Percentiles rank a stretch among this genome's conserved stretches.
These are phyloP conservation scores for Pagrus major DNA, from an alignment of 2,113 vertebrate species.

Conservation along the genomic window DNA sequence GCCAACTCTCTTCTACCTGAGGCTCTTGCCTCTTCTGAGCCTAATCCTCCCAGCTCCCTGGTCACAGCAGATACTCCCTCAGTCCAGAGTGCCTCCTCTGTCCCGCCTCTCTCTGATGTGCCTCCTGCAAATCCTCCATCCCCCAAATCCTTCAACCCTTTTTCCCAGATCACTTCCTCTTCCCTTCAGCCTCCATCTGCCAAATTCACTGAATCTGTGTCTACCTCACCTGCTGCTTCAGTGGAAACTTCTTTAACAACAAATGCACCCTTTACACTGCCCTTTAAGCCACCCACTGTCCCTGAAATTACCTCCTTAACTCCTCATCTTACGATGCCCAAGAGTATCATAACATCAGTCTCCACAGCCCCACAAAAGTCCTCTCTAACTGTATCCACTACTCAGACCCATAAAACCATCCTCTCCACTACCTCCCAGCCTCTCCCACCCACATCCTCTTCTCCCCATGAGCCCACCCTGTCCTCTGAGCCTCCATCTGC, in stretches of 20 bases:
- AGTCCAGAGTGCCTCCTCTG: constrained; percentile 19
- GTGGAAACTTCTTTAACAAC: neutral
- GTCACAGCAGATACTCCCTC: neutral
- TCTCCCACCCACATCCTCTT: constrained; percentile 12
- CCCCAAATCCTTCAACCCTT: neutral
- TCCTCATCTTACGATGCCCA: constrained; percentile 22
- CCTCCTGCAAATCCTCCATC: constrained; percentile 10
- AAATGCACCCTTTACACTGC: neutral
- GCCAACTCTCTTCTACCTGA: constrained; percentile 1
- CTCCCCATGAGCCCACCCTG: constrained; percentile 14
- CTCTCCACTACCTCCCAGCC: constrained; percentile 16
- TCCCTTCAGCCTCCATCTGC: neutral
- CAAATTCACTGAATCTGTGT: constrained; percentile 7
- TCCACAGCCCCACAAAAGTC: constrained; percentile 13
- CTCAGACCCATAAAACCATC: constrained; percentile 22
- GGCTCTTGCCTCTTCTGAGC: constrained; percentile 9
- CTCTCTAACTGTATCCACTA: constrained; percentile 30
- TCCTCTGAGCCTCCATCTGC: constrained; percentile 31
- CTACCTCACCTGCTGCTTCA: constrained; percentile 1
- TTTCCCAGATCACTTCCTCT: constrained; percentile 9
- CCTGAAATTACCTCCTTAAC: neutral
- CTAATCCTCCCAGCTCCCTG: constrained; percentile 20
- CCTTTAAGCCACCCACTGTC: neutral
- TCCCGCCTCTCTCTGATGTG: constrained; percentile 15
- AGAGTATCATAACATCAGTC: constrained; percentile 27